A percentile compares a stretch with the other conserved stretches of the same genome.
Conservation (phyloP, 2,888 invertebrate species). For the Periphyllus acericola region DNA sequence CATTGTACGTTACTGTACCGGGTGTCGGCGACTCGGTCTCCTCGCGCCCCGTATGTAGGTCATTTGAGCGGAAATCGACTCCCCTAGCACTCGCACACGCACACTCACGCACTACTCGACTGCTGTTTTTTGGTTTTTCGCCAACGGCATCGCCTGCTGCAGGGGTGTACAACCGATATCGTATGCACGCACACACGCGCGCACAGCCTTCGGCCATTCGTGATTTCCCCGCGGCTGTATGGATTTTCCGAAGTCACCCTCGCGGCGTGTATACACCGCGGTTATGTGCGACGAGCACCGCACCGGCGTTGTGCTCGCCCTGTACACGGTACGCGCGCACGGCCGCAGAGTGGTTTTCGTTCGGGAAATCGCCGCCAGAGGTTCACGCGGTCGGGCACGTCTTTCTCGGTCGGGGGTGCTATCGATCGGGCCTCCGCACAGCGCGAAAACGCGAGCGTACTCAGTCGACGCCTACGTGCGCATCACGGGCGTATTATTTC, state of each 20-base stretch:
- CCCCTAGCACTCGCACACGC: conserved; percentile 21
- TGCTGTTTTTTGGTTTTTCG: background rate
- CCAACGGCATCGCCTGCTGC: background rate
- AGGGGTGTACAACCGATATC: no score
- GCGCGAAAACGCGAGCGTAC: conserved; percentile 18
- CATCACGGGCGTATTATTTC: background rate
- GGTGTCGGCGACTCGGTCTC: no score
- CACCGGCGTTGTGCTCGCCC: background rate
- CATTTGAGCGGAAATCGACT: background rate
- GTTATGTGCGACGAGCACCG: background rate
- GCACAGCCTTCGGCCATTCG: background rate
- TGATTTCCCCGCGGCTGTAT: conserved; percentile 30
- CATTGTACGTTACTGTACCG: no score
- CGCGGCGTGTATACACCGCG: conserved; percentile 9
- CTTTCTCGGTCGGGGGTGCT: background rate
- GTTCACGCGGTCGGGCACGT: background rate
- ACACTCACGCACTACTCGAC: conserved; percentile 7
- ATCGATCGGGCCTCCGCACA: conserved; percentile 64
- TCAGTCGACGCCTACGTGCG: conserved; percentile 52
- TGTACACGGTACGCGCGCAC: background rate
- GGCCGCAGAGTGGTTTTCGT: background rate
- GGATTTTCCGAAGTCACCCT: conserved; percentile 43
- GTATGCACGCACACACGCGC: background rate
- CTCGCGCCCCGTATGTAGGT: background rate
- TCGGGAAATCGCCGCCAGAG: conserved; percentile 23